Percentiles rank a stretch among this genome's conserved stretches.
phyloP scores from a whole-genome alignment of 2,888 invertebrate genomes.

The Linhomoeus sp. region DNA sequence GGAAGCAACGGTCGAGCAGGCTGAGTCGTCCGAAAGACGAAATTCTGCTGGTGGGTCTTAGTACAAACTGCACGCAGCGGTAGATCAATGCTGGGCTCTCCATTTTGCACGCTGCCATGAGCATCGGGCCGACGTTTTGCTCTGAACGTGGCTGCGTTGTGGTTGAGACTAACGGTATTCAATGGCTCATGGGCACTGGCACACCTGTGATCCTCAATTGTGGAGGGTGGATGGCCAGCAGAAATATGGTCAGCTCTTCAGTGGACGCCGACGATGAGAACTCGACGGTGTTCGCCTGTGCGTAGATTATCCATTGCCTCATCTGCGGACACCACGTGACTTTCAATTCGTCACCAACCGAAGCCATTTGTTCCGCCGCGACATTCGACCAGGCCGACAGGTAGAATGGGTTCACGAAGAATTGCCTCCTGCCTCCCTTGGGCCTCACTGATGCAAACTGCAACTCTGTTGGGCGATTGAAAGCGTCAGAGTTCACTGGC shows the following conservation, averaged over 20 bases:
- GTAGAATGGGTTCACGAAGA: constrained; percentile 7
- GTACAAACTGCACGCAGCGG: constrained; percentile 22
- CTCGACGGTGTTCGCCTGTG: background rate
- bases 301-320: background rate
- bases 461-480: background rate
- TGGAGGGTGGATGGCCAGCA: constrained; percentile 23
- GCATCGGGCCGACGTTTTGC: constrained; percentile 22
- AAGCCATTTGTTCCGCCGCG: constrained; percentile 1
- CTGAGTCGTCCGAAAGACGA: constrained; percentile 25
- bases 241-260: constrained; percentile 5
- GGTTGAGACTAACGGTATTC: too few relatives aligned
- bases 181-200: background rate
- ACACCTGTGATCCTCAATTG: constrained; percentile 25
- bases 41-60: constrained; percentile 19
- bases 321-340: background rate
- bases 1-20: constrained; percentile 24
- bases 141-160: constrained; percentile 10
- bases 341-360: background rate
- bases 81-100: constrained; percentile 23
- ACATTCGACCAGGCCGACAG: constrained; percentile 7
- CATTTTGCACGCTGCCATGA: constrained; percentile 26
- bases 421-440: background rate
- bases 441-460: background rate
- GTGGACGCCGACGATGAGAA: background rate
- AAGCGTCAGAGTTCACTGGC: background rate